Evolutionary conservation across 1,140 invertebrate genomes (phyloP), one percentile per base, ranked within the genome.

Genomic region (Rhagoletis zephyria): DNA sequence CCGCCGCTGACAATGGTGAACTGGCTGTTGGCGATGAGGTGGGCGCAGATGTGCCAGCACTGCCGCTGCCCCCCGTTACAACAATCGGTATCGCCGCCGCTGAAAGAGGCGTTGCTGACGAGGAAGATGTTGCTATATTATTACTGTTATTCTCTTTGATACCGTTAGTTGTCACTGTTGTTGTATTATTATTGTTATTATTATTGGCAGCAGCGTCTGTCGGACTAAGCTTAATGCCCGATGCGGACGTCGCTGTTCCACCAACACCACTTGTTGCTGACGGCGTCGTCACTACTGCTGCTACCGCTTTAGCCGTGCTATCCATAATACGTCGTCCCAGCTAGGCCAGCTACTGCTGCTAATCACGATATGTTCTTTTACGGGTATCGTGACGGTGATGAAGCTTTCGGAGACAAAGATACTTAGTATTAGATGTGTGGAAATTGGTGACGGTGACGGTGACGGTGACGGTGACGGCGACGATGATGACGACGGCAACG

Each of bases 91-190:
- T 89, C 85, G 89, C 85, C 90, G 90, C 61, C 88, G 88, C 19
- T 88, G 88, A 4, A 74, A 65, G n/a, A 85, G 85, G 40, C 45
- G 87, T 10, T 77, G 85, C 59, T 81, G 88, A 70, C 87, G 86
- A 48, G 74, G 88, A 61, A 65, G 88, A 40, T 85, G 87, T 65
- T 86, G 89, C 16, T 90, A 90, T 92, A 90, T 90, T 91, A 89
- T 91, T 92, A 90, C 90, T 92, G 90, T 90, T 92, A 91, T 90
- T 92, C 90, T 92, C 91, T 91, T 90, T 92, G 89, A 92, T 92
- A 89, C 91, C 91, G 91, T 92, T 92, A 90, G 90, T 90, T 89
- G 90, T 89, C 61, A 60, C 65, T 86, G 87, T 89, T 88, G 87
- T 87, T 48, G 85, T 87, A 86, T 77, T 89, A 85, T 87, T 90